Base-by-base conservation (phyloP, 2,888 invertebrate species). In the Temnothorax ravouxi region DNA sequence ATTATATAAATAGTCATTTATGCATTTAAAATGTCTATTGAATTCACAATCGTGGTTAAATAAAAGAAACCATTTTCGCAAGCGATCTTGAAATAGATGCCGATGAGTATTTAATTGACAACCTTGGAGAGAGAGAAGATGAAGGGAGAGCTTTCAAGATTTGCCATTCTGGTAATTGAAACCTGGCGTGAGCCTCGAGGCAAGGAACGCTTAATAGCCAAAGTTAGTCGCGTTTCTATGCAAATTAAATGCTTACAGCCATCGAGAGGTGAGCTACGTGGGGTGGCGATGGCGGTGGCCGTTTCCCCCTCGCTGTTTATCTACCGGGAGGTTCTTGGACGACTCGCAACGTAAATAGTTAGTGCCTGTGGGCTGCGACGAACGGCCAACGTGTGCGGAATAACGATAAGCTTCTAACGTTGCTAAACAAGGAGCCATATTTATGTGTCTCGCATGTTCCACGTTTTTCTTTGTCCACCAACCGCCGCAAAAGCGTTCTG, bases 151-250 rank as follows among this genome's bases (percentile, higher is more conserved):
- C 69, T 72, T 80, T 72, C 86, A 84, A 90, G 91, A 91, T 92
- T 92, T 89, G 91, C 91, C 87, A 89, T 90, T 91, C 87, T 84
- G 82, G 90, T 93, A 92, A 92, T 91, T 93, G 93, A 93, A 93
- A 92, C 86, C 90, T 88, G 89, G 87, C 89, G 87, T 84, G 85
- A 85, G 84, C 88, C 89, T 90, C 86, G 88, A 88, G 89, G 89
- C 89, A 89, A 79, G 81, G 90, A 89, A 87, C 87, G 89, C 90
- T 93, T 93, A 93, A 93, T 93, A 93, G 93, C 90, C 89, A 89
- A 93, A 93, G 93, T 93, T 93, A 90, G 93, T 92, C 90, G 92
- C 91, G 92, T 93, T 93, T 93, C 93, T 92, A 93, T 93, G 93
- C 93, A 93, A 93, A 93, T 93, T 90, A 90, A 90, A 91, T 91